Conservation (phyloP, 1,140 invertebrate species). For the Aphidius gifuensis region DNA sequence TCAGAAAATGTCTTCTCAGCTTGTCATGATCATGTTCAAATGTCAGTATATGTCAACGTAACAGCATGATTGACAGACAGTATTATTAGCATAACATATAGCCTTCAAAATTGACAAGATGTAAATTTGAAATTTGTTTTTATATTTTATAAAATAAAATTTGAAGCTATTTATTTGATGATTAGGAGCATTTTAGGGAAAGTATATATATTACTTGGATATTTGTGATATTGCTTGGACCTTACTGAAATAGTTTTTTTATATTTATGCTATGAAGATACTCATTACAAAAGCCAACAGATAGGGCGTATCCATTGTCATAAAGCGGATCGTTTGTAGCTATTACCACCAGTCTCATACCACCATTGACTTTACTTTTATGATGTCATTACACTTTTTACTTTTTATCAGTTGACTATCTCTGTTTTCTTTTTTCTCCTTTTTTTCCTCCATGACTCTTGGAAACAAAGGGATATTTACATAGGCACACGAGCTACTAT, state of each 20-base stretch:
- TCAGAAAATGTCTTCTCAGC: neutral
- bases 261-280: neutral
- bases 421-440: neutral
- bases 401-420: conserved; percentile 15
- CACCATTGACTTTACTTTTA: conserved; percentile 15
- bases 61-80: too few relatives aligned
- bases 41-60: neutral
- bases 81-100: too few relatives aligned
- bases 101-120: too few relatives aligned
- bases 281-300: conserved; percentile 25
- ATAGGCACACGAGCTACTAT: too few relatives aligned
- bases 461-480: neutral
- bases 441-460: neutral
- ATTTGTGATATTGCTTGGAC: too few relatives aligned
- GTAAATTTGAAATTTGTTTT: too few relatives aligned
- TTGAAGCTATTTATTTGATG: too few relatives aligned
- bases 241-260: too few relatives aligned
- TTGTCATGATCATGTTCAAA: conserved; percentile 7
- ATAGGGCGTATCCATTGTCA: conserved; percentile 25
- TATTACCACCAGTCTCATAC: conserved; percentile 18
- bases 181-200: too few relatives aligned
- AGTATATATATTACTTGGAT: too few relatives aligned
- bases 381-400: conserved; percentile 25
- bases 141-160: too few relatives aligned
- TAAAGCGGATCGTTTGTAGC: conserved; percentile 26